These are phyloP conservation scores for Eilema caniola DNA, from an alignment of 2,888 invertebrate genomes.

Conservation along the genomic window DNA sequence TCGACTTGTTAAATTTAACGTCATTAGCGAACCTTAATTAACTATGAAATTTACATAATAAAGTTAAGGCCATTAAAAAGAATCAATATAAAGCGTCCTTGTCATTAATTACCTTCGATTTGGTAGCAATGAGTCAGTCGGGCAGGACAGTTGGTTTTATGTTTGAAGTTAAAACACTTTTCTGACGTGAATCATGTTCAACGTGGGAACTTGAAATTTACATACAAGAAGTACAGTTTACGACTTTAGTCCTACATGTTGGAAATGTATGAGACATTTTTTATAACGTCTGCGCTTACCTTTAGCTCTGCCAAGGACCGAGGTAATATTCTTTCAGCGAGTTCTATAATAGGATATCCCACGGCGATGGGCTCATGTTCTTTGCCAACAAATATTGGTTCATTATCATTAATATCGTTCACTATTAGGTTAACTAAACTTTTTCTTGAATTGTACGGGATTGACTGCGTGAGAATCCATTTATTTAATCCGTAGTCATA, in stretches of 20 bases:
- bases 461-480: slow-evolving; percentile 78
- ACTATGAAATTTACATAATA: slow-evolving; percentile 7
- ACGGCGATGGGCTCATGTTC: slow-evolving; percentile 72
- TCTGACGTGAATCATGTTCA: slow-evolving; percentile 46
- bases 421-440: slow-evolving; percentile 82
- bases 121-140: slow-evolving; percentile 44
- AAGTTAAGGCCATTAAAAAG: slow-evolving; percentile 6
- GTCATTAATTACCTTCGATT: slow-evolving; percentile 33
- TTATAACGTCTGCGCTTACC: slow-evolving; percentile 68
- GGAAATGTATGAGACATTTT: slow-evolving; percentile 31
- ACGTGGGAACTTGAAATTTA: slow-evolving; percentile 40
- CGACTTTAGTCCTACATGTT: slow-evolving; percentile 31
- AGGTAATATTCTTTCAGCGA: slow-evolving; percentile 74
- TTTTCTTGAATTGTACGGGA: slow-evolving; percentile 69
- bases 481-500: slow-evolving; percentile 73
- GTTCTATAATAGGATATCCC: slow-evolving; percentile 78
- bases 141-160: slow-evolving; percentile 34
- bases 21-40: slow-evolving; percentile 9
- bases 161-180: slow-evolving; percentile 43
- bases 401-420: slow-evolving; percentile 85
- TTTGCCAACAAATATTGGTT: slow-evolving; percentile 76
- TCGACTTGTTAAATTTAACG: background rate
- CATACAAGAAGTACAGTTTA: slow-evolving; percentile 38
- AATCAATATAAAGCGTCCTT: slow-evolving; percentile 12
- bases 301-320: slow-evolving; percentile 76